These are phyloP conservation scores for Bhutanitis thaidina DNA, from an alignment of 2,888 invertebrate species.

Conservation along the genomic window DNA sequence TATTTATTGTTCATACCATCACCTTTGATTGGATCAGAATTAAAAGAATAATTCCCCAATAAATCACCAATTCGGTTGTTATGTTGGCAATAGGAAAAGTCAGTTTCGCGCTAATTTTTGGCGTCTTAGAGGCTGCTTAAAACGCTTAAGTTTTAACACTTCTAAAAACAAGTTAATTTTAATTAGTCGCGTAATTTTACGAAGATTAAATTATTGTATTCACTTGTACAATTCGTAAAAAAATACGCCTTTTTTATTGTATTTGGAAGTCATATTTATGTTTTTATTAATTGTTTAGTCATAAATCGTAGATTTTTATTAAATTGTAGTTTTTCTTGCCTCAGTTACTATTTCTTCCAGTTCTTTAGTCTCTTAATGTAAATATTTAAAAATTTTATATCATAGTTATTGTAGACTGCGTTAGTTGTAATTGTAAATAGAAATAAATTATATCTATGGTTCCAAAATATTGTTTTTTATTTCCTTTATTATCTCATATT, in stretches of 20 bases:
- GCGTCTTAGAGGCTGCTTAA: neutral
- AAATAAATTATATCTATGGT: constrained; percentile 36
- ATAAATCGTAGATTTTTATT: neutral
- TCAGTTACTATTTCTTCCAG: constrained; percentile 25
- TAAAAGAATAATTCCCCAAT: too few relatives aligned
- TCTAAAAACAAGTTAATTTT: neutral
- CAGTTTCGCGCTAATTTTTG: neutral
- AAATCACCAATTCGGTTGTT: too few relatives aligned
- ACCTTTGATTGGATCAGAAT: too few relatives aligned
- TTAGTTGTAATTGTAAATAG: constrained; percentile 28
- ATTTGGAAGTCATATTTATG: constrained; percentile 10
- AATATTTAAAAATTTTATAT: constrained; percentile 21
- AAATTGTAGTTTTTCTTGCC: constrained; percentile 3
- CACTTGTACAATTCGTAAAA: neutral
- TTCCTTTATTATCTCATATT: constrained; percentile 20
- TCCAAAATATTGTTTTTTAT: constrained; percentile 26
- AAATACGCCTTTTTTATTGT: neutral
- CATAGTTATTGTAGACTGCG: constrained; percentile 32
- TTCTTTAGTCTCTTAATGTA: constrained; percentile 23
- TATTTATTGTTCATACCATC: too few relatives aligned
- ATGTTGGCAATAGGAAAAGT: neutral
- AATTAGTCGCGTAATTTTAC: neutral
- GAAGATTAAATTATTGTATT: neutral
- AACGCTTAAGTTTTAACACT: neutral
- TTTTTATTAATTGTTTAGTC: neutral